Base-by-base conservation (phyloP, 2,113 vertebrate genomes). In the Odocoileus hemionus region DNA sequence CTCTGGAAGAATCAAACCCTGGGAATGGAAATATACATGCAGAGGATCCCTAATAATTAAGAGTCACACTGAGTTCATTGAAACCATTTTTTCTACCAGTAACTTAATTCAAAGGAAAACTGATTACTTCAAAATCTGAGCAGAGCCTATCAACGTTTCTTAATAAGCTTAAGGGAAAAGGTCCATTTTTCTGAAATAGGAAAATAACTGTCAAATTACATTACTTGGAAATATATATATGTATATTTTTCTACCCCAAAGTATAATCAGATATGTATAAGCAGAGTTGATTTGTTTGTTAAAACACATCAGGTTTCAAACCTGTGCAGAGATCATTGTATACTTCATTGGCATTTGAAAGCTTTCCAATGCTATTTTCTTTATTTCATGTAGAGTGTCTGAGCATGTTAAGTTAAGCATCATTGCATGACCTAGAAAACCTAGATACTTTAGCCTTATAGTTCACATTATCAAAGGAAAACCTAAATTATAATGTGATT, bases 161-260 rank as follows among this genome's bases (percentile, higher is more conserved):
- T 61, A 95, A 90, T 96, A 90, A 95, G 45, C 43, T 45, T 92
- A 57, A 89, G 14, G 25, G 67, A 5, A 83, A 78, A 76, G 1
- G 16, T 79, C 28, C 93, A 2, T 78, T 57, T 55, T 6, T 80
- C 55, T 39, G 19, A 91, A 91, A 45, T 52, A 86, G 23, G 10
- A 97, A 94, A 94, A 54, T n/a, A 89, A 86, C 36, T 61, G 13
- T 28, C 33, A 96, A 96, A 52, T 79, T 54, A 70, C 1, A 93
- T 10, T 28, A 33, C 83, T 95, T 54, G 4, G 39, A 87, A 70
- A 95, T 15, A 89, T 4, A 92, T 60, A 79, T 5, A n/a, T 74
- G 9, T 6, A 54, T 52, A 21, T 16, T 84, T 52, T 78, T 80
- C 39, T 76, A 21, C n/a, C 6, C 17, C 30, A 76, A 64, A 1